These are phyloP conservation scores for Gambusia affinis DNA, from an alignment of 2,113 vertebrate genomes.

Conservation along the genomic window DNA sequence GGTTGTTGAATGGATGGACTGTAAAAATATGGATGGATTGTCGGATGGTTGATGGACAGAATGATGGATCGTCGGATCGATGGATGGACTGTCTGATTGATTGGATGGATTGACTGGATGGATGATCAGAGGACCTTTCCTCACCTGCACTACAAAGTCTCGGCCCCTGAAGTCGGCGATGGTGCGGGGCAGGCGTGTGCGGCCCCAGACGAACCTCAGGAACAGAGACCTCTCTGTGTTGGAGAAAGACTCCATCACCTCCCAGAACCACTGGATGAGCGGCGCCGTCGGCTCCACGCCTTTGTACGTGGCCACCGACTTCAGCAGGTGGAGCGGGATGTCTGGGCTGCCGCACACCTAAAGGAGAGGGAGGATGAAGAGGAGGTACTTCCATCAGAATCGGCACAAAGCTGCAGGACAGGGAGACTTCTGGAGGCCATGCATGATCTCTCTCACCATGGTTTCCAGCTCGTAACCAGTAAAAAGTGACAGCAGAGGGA, in stretches of 20 bases:
- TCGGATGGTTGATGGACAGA: too few relatives aligned
- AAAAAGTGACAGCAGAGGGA: constrained; percentile 95
- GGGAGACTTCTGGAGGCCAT: rapidly evolving
- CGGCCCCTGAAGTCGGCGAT: constrained; percentile 97
- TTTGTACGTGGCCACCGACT: constrained; percentile 98
- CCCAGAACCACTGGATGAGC: constrained; percentile 98
- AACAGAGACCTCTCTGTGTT: constrained; percentile 96
- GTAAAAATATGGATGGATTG: too few relatives aligned
- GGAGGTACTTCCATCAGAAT: neutral
- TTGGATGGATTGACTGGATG: too few relatives aligned
- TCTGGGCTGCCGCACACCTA: constrained; percentile 98
- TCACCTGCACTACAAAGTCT: constrained; percentile 98
- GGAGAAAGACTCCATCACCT: constrained; percentile 99
- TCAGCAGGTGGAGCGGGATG: constrained; percentile 96
- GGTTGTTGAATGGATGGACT: too few relatives aligned
- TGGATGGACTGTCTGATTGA: too few relatives aligned
- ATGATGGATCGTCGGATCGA: too few relatives aligned
- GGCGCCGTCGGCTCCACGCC: constrained; percentile 92
- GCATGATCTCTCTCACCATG: constrained; percentile 81
- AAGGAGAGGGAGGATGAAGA: neutral
- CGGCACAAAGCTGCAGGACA: neutral
- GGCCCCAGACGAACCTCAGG: constrained; percentile 97
- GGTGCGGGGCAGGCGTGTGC: constrained; percentile 95
- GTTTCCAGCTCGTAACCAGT: constrained; percentile 98
- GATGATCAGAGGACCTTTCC: neutral